phyloP scores from a whole-genome alignment of 2,797 vertebrate genomes.

The Enteromius afrohamiltoni region DNA sequence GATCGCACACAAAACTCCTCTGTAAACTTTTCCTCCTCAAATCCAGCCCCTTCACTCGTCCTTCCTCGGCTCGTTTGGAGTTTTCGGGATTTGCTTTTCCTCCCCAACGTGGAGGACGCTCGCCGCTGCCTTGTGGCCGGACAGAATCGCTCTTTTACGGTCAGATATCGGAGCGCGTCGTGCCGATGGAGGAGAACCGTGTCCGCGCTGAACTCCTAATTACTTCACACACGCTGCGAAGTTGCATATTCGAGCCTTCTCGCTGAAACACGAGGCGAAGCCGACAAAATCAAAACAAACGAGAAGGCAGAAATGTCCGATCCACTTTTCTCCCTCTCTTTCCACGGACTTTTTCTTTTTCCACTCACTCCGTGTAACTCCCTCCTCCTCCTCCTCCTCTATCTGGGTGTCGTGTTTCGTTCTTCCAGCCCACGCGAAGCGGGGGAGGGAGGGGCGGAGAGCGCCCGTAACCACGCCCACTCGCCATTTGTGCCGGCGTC shows the following conservation, averaged over 20 bases:
- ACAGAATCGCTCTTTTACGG: slow-evolving; percentile 54
- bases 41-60: slow-evolving; percentile 34
- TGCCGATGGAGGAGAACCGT: slow-evolving; percentile 50
- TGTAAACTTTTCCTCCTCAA: slow-evolving; percentile 53
- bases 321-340: slow-evolving; percentile 69
- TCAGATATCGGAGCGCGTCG: slow-evolving; percentile 69
- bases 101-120: slow-evolving; percentile 42
- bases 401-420: slow-evolving; percentile 82
- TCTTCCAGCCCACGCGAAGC: slow-evolving; percentile 81
- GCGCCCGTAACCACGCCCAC: slow-evolving; percentile 72
- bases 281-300: slow-evolving; percentile 58
- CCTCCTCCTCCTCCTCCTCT: slow-evolving; percentile 58
- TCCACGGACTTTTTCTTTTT: slow-evolving; percentile 77
- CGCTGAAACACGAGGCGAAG: slow-evolving; percentile 52
- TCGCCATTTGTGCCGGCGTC: slow-evolving; percentile 62
- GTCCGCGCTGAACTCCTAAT: slow-evolving; percentile 54
- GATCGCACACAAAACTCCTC: slow-evolving; percentile 53
- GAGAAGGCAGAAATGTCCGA: slow-evolving; percentile 52
- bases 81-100: slow-evolving; percentile 29
- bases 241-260: slow-evolving; percentile 70
- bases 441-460: slow-evolving; percentile 68
- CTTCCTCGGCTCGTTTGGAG: slow-evolving; percentile 35
- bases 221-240: slow-evolving; percentile 54
- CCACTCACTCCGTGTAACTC: slow-evolving; percentile 73
- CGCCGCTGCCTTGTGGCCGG: slow-evolving; percentile 64